Percentiles rank a stretch among this genome's conserved stretches.
phyloP scores from a whole-genome alignment of 2,888 invertebrate species.

The Myopa tessellatipennis region DNA sequence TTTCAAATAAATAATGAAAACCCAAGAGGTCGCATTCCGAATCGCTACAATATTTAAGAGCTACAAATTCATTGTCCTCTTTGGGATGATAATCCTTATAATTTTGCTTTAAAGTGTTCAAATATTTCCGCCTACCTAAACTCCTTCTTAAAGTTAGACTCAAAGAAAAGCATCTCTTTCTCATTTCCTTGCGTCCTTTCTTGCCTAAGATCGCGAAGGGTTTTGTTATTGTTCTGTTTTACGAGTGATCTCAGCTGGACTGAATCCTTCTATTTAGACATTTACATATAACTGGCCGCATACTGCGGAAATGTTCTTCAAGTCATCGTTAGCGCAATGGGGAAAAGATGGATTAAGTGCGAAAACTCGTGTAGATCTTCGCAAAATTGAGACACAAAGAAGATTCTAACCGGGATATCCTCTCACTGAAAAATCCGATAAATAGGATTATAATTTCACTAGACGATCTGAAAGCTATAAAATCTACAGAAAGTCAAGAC shows the following conservation, averaged over 20 bases:
- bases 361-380: constrained; percentile 56
- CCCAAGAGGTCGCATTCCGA: neutral
- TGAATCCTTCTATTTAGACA: constrained; percentile 40
- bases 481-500: neutral
- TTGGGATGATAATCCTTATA: constrained; percentile 14
- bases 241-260: constrained; percentile 51
- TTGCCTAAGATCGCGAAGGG: neutral
- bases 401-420: neutral
- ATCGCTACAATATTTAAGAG: neutral
- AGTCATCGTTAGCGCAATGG: neutral
- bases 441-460: constrained; percentile 56
- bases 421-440: constrained; percentile 62
- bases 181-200: neutral
- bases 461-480: neutral
- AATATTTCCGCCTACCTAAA: constrained; percentile 50
- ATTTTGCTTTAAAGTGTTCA: constrained; percentile 45
- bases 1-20: neutral
- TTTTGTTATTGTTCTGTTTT: constrained; percentile 12
- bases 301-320: neutral
- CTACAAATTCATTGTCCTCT: neutral
- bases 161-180: neutral
- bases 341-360: constrained; percentile 52
- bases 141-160: constrained; percentile 40
- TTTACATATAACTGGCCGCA: constrained; percentile 50
- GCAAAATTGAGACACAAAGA: neutral